Evolutionary conservation across 2,797 vertebrate species (phyloP).

Genomic region (Acridotheres tristis): DNA sequence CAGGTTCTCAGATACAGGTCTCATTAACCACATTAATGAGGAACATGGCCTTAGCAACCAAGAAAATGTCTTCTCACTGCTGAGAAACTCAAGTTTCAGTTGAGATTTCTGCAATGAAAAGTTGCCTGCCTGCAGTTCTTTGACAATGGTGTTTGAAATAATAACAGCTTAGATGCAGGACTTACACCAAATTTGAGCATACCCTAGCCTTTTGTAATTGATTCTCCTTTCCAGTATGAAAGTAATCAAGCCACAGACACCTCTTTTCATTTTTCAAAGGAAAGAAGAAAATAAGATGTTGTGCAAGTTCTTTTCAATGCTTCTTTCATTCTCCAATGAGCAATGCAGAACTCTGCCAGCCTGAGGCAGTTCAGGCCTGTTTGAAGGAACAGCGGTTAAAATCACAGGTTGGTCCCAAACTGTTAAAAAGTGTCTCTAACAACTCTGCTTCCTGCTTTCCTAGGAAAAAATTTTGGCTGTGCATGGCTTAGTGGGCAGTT

Average conservation of each 20-base stretch:
- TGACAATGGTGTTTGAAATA: background rate
- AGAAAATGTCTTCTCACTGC: background rate
- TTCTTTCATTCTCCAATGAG: background rate
- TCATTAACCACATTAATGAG: background rate
- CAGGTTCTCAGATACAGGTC: background rate
- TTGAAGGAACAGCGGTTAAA: conserved; percentile 33
- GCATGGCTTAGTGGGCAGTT: conserved; percentile 21
- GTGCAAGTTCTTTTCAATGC: background rate
- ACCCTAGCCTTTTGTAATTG: background rate
- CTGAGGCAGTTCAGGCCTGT: background rate
- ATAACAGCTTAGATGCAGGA: background rate
- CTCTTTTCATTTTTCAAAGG: background rate
- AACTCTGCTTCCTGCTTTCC: conserved; percentile 36
- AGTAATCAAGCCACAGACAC: background rate
- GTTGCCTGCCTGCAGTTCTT: background rate
- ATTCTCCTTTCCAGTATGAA: background rate
- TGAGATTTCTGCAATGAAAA: background rate
- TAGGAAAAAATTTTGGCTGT: conserved; percentile 52
- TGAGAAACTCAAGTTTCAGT: background rate
- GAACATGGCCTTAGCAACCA: background rate
- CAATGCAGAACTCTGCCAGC: background rate
- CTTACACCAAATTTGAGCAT: background rate
- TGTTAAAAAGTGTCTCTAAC: conserved; percentile 11
- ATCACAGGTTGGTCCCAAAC: conserved; percentile 10
- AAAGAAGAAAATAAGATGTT: background rate